Evolutionary conservation across 2,113 vertebrate species (phyloP), one percentile per base, ranked within the genome.

Genomic region (Actenoides hombroni): DNA sequence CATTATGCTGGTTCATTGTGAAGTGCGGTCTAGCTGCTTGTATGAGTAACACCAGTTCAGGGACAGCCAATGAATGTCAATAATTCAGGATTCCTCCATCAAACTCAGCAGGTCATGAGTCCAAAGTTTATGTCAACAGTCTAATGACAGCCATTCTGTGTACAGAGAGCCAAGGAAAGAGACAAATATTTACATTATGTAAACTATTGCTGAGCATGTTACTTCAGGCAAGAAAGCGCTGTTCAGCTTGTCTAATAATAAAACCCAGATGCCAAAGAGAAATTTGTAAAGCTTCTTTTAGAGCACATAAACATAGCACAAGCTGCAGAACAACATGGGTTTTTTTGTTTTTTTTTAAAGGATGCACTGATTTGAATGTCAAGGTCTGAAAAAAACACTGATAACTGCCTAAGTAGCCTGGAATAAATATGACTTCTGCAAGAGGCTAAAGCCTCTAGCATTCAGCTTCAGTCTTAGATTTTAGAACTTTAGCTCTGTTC

Each of bases 151-250:
- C 46, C 48, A 35, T 74, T 86, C 46, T 86, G 64, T 74, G 18
- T 64, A 67, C 82, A 64, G 60, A 95, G 60, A 90, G 68, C 37
- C 77, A 92, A 86, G 37, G 79, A 70, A 93, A 90, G 83, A 94
- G 73, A 90, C 69, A 97, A 96, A 96, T 96, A 96, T 97, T 97
- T 97, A 95, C 63, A 90, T 85, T 92, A 83, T 76, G 37, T 96
- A 92, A 96, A 94, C 92, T 93, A 83, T 44, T 73, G 63, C 83
- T 89, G 67, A 97, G 70, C 77, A 44, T 44, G 53, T 95, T 95
- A 81, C 90, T 96, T 83, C 69, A 75, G 37, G 78, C 78, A 94
- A 84, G 68, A 86, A 91, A 85, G 53, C 1, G 0, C 75, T 86
- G 78, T 57, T 92, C 79, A 90, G 61, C 53, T 78, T 79, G 53